These are phyloP conservation scores for Nestor notabilis DNA, from an alignment of 2,113 vertebrate species.

Conservation along the genomic window DNA sequence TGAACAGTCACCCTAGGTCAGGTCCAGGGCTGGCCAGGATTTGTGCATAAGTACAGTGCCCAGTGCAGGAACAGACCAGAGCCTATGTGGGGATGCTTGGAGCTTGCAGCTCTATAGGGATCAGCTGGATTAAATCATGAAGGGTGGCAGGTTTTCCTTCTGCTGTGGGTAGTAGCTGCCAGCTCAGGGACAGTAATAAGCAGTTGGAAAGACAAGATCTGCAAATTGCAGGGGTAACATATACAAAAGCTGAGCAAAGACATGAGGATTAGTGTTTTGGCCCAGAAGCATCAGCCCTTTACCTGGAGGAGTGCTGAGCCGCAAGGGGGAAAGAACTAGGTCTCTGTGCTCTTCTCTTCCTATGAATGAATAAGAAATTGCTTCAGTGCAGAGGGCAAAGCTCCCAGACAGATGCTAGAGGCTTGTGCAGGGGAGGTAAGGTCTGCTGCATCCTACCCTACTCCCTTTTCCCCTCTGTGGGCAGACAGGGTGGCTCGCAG, in stretches of 20 bases:
- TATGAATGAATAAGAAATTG: neutral
- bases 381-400: neutral
- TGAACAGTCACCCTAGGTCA: neutral
- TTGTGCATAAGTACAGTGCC: neutral
- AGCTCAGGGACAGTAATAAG: neutral
- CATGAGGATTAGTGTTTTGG: neutral
- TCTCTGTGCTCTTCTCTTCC: neutral
- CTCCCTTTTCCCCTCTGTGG: conserved; percentile 51
- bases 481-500: conserved; percentile 52
- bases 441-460: conserved; percentile 19
- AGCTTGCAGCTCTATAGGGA: neutral
- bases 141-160: neutral
- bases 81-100: neutral
- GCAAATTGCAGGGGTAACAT: neutral
- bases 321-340: neutral
- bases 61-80: neutral
- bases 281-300: neutral
- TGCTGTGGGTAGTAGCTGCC: neutral
- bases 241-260: neutral
- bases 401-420: neutral
- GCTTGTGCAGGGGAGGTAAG: conserved; percentile 39
- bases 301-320: neutral
- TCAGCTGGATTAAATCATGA: neutral
- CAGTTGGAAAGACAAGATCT: neutral
- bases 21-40: neutral